Conservation (phyloP, 2,113 vertebrate species). For the Procavia capensis region DNA sequence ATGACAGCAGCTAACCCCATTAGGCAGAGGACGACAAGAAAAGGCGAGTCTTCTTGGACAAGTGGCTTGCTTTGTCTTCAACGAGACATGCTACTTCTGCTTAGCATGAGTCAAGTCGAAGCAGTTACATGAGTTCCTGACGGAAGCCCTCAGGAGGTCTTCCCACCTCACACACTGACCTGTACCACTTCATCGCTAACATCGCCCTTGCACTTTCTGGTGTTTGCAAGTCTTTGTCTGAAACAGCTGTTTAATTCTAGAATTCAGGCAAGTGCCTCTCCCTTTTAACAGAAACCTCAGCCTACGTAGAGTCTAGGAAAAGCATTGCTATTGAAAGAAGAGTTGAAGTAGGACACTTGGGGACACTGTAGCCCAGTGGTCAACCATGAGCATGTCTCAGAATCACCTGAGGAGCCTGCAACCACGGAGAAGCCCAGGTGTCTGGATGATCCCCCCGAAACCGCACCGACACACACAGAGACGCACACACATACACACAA, state of each 20-base stretch:
- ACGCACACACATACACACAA: background rate
- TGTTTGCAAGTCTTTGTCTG: constrained; percentile 32
- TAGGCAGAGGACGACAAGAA: constrained; percentile 15
- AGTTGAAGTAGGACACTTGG: background rate
- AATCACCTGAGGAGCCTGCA: background rate
- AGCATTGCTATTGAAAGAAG: constrained; percentile 1
- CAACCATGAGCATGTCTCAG: background rate
- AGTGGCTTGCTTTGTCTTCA: background rate
- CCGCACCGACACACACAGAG: background rate
- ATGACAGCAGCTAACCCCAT: background rate
- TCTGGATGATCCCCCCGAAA: background rate
- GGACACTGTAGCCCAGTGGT: background rate
- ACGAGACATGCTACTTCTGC: background rate
- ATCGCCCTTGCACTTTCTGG: background rate
- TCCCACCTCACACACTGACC: background rate
- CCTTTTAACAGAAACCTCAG: background rate
- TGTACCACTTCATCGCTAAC: background rate
- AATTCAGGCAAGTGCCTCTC: background rate
- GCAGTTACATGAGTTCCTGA: background rate
- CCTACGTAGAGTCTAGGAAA: background rate
- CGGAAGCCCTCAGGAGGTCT: background rate
- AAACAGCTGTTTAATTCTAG: constrained; percentile 43
- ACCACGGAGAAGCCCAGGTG: background rate
- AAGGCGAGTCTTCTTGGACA: background rate
- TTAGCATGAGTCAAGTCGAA: constrained; percentile 28